Conservation (phyloP, 1,140 invertebrate genomes). For the Scylla paramamosain region DNA sequence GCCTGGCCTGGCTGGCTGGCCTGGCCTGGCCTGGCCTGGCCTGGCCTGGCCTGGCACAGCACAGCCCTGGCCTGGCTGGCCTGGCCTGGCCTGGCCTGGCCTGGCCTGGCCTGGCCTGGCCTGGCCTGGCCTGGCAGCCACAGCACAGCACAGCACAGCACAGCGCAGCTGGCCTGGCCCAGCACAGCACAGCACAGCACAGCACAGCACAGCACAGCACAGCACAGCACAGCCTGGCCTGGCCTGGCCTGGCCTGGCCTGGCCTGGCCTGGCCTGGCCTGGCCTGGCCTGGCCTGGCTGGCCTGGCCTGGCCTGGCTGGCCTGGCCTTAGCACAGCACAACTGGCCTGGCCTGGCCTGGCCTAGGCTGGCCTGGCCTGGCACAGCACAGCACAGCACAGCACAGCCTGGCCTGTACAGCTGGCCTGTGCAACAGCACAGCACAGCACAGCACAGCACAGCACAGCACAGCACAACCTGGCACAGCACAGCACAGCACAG, state of each 20-base stretch:
- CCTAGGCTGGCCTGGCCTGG: constrained; percentile 70
- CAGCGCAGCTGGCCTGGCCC: not conserved
- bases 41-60: not conserved
- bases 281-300: no score
- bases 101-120: not conserved
- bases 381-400: constrained; percentile 70
- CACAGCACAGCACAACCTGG: no score
- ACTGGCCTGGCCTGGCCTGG: not conserved
- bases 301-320: no score
- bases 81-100: not conserved
- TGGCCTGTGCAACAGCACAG: constrained; percentile 73
- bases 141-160: no score
- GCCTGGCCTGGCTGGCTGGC: no score
- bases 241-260: constrained; percentile 63
- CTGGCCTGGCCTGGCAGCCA: not conserved
- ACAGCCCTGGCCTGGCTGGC: not conserved
- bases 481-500: no score
- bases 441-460: constrained; percentile 74
- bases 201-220: not conserved
- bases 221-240: no score
- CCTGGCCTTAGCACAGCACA: no score
- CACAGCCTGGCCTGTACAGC: no score
- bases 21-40: not conserved
- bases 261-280: constrained; percentile 57
- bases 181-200: not conserved